Evolutionary conservation across 2,797 vertebrate species (phyloP).

Genomic region (Streptopelia turtur): DNA sequence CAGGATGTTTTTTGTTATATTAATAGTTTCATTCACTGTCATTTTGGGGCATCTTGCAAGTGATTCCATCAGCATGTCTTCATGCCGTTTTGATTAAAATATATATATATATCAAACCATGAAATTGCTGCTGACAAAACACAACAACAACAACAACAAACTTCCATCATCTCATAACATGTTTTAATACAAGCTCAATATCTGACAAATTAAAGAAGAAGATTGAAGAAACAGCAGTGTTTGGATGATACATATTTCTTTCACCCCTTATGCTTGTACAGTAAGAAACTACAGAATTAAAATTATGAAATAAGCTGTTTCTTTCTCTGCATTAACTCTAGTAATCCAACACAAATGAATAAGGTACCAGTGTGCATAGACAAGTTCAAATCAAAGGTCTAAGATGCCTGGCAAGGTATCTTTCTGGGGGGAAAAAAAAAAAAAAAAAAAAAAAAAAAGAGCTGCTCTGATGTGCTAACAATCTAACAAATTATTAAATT

Average conservation of each 20-base stretch:
- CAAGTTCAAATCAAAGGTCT: conserved; percentile 47
- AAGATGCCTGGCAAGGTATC: not conserved
- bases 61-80: conserved; percentile 40
- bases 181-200: conserved; percentile 9
- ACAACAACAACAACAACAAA: not conserved
- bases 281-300: not conserved
- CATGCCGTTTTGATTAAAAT: conserved; percentile 48
- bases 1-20: not conserved
- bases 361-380: not conserved
- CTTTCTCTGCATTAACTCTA: not conserved
- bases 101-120: not conserved
- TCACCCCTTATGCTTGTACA: not conserved
- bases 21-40: not conserved
- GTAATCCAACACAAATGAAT: conserved; percentile 13
- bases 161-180: not conserved
- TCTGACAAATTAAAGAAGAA: not conserved
- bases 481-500: conserved; percentile 43
- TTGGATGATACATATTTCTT: not conserved
- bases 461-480: conserved; percentile 62
- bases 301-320: conserved; percentile 6
- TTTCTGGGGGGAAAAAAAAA: not conserved
- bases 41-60: not conserved
- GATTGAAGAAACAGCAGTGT: not conserved
- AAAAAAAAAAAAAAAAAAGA: not conserved
- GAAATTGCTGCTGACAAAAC: conserved; percentile 53